Evolutionary conservation across 2,888 invertebrate genomes (phyloP), one percentile per base, ranked within the genome.

Genomic region (Muscina levida): DNA sequence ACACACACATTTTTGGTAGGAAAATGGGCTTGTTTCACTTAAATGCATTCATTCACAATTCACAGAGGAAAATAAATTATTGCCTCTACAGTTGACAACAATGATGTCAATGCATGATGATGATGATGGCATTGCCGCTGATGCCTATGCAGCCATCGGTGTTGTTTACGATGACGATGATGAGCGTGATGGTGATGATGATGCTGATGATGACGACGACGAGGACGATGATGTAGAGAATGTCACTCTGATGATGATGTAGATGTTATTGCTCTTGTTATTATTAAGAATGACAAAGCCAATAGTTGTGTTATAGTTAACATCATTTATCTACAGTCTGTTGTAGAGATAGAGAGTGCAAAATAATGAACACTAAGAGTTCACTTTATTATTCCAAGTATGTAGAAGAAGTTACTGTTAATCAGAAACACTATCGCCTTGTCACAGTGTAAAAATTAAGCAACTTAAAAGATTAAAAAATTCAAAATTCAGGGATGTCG

Each of bases 11-110:
- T 31, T 66, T 46, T 31, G 39, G 17, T 31, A 46, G 57, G 67
- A 31, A 59, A 74, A 37, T 74, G 37, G 67, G 26, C 56, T 17
- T 46, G 67, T 59, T 57, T 31, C 67, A 48, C 56, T 74, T 46
- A 74, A 74, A 57, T 74, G 74, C 74, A 74, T 68, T 74, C 74
- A 74, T 68, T 74, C 26, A 48, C 57, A 74, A 48, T 74, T 74
- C 57, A 67, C 57, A 57, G 11, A 67, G 57, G 46, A 39, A 67
- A 59, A 67, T 39, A 68, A 67, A 74, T 74, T 74, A 74, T 68
- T 74, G 59, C 74, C 65, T 42, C 13, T 48, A 68, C 48, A 59
- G 13, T 15, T 73, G 74, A 59, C 48, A 74, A 74, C 57, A 74
- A 67, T 59, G 67, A 59, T 67, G 56, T 57, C 57, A 67, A 15